phyloP scores from a whole-genome alignment of 2,888 invertebrate species.

The Zaprionus lineosus region DNA sequence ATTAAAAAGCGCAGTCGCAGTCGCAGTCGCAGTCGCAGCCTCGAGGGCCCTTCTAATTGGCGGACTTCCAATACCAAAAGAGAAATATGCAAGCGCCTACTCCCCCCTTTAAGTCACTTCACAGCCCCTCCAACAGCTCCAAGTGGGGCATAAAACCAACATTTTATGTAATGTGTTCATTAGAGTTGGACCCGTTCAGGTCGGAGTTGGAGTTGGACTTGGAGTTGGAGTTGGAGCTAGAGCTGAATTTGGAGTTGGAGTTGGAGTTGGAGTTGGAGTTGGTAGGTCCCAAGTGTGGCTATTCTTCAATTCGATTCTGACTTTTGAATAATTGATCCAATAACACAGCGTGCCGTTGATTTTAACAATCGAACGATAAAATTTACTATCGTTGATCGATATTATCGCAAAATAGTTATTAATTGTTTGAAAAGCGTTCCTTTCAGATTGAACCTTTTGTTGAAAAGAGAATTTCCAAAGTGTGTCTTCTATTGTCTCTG shows the following conservation, averaged over 20 bases:
- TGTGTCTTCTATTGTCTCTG: slow-evolving; percentile 22
- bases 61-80: slow-evolving; percentile 25
- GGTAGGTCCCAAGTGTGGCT: slow-evolving; percentile 6
- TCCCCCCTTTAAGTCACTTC: no score
- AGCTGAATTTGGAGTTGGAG: not conserved
- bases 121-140: slow-evolving; percentile 33
- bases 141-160: slow-evolving; percentile 72
- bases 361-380: slow-evolving; percentile 73
- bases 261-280: not conserved
- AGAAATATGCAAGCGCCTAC: slow-evolving; percentile 15
- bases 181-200: slow-evolving; percentile 52
- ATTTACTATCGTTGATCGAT: slow-evolving; percentile 68
- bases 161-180: slow-evolving; percentile 75
- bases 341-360: slow-evolving; percentile 72
- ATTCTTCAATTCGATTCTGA: not conserved
- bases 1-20: slow-evolving; percentile 53
- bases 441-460: slow-evolving; percentile 9
- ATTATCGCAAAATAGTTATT: slow-evolving; percentile 76
- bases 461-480: slow-evolving; percentile 38
- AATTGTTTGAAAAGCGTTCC: slow-evolving; percentile 43
- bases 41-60: slow-evolving; percentile 65
- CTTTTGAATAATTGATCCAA: slow-evolving; percentile 67
- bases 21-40: slow-evolving; percentile 25
- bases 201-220: no score
- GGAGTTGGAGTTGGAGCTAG: not conserved